Base-by-base conservation (phyloP, 2,888 invertebrate species). In the Yponomeuta sedellus region DNA sequence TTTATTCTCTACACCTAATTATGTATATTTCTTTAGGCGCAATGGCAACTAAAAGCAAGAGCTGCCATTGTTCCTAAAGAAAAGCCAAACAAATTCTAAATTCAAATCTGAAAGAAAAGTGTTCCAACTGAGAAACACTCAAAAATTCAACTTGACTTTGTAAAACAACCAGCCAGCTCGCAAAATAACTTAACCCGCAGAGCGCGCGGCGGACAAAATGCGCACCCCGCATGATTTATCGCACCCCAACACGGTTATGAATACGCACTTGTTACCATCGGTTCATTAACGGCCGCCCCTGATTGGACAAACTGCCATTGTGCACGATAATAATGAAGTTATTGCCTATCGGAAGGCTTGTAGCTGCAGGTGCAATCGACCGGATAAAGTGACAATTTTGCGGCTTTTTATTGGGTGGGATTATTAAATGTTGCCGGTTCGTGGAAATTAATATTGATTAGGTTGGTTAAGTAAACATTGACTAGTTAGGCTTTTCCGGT, bases 211-310 rank as follows among this genome's bases (percentile, higher is more conserved):
- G 12, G 16, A 16, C 44, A 52, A 52, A 52, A 52, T 52, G 16
- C 44, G 44, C 44, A 52, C 44, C 44, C 28, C 61, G 77, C 76
- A 88, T 89, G 88, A 90, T 90, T 89, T 86, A 89, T 85, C 75
- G 75, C 81, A 78, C 87, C 88, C 88, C 28, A 10, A 16, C 56
- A 64, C 56, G 40, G 80, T 85, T 88, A 88, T 90, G 89, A 89
- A 88, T 87, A 85, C 85, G 74, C 82, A 88, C 89, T 91, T 91
- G 90, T 88, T 87, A 84, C 78, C 79, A 72, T 71, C 74, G 81
- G 77, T 88, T 89, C 87, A 90, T 90, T 91, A 90, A 85, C 83
- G 81, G 44, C 10, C 76, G 75, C 81, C 85, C 86, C 86, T 88
- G 88, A 88, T 88, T 87, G 88, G 88, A 85, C 83, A 78, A 72